Conservation (phyloP, 2,888 invertebrate species). For the Cheilosia variabilis region DNA sequence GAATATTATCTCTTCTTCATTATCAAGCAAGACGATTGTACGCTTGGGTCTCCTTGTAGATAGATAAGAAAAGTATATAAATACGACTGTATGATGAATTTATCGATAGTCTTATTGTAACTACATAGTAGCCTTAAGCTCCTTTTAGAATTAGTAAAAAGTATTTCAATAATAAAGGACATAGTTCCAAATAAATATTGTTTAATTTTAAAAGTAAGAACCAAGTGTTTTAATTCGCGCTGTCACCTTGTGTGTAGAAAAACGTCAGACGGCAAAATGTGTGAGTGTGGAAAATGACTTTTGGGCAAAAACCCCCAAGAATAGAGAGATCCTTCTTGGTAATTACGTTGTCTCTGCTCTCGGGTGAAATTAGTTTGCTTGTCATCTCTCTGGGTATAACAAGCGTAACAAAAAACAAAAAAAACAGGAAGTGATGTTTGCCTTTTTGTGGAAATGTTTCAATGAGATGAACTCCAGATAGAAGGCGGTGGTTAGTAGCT, state of each 20-base stretch:
- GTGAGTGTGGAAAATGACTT: slow-evolving; percentile 17
- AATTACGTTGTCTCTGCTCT: slow-evolving; percentile 64
- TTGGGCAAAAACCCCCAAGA: slow-evolving; percentile 15
- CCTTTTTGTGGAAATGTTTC: slow-evolving; percentile 46
- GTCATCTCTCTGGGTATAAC: slow-evolving; percentile 8
- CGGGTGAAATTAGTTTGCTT: slow-evolving; percentile 60
- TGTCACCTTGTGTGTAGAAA: not conserved
- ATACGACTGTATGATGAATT: too few species aligned
- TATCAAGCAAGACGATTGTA: too few species aligned
- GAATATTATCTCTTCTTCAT: too few species aligned
- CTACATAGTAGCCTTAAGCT: too few species aligned
- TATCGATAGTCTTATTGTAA: too few species aligned
- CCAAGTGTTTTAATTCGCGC: too few species aligned
- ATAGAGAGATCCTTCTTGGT: slow-evolving; percentile 39
- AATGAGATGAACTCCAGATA: slow-evolving; percentile 27
- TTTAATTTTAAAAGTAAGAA: too few species aligned
- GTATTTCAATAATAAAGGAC: too few species aligned
- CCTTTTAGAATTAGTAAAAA: too few species aligned
- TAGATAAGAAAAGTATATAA: too few species aligned
- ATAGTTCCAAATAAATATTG: too few species aligned
- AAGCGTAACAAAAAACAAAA: not conserved
- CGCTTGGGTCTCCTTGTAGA: too few species aligned
- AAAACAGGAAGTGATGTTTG: slow-evolving; percentile 23
- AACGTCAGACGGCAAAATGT: slow-evolving; percentile 1
- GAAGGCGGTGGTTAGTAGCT: not conserved